phyloP scores from a whole-genome alignment of 2,797 vertebrate species.

The Cyclura pinguis region DNA sequence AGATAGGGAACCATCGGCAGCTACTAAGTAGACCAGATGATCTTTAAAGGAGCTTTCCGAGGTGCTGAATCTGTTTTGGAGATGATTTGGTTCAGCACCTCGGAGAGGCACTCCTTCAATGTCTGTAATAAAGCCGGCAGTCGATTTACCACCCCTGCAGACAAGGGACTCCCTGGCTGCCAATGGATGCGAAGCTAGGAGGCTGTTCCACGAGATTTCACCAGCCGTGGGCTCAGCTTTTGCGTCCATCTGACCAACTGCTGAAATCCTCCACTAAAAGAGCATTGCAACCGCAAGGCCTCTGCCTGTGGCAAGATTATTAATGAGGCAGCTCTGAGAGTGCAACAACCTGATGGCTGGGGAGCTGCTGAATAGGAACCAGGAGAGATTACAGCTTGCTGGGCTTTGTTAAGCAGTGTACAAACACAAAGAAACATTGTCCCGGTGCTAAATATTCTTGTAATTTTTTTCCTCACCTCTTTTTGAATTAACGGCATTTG shows the following conservation, averaged over 20 bases:
- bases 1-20: no score
- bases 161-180: no score
- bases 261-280: neutral
- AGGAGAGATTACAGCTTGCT: constrained; percentile 46
- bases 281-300: neutral
- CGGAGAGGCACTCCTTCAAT: no score
- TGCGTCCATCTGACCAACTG: neutral
- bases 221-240: neutral
- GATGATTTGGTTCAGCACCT: no score
- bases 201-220: no score
- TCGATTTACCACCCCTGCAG: no score
- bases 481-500: constrained; percentile 46
- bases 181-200: neutral
- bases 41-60: no score
- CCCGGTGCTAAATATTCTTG: constrained; percentile 38
- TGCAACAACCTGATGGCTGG: constrained; percentile 31
- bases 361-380: constrained; percentile 44
- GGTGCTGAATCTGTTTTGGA: no score
- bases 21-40: no score
- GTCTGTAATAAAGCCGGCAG: no score
- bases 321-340: constrained; percentile 34
- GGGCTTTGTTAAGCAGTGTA: constrained; percentile 37
- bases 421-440: constrained; percentile 45
- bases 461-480: neutral
- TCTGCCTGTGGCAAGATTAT: constrained; percentile 35